Percentiles rank a stretch among this genome's conserved stretches.
These are phyloP conservation scores for Gymnothorax reevesii DNA, from an alignment of 2,797 vertebrate genomes.

Conservation along the genomic window DNA sequence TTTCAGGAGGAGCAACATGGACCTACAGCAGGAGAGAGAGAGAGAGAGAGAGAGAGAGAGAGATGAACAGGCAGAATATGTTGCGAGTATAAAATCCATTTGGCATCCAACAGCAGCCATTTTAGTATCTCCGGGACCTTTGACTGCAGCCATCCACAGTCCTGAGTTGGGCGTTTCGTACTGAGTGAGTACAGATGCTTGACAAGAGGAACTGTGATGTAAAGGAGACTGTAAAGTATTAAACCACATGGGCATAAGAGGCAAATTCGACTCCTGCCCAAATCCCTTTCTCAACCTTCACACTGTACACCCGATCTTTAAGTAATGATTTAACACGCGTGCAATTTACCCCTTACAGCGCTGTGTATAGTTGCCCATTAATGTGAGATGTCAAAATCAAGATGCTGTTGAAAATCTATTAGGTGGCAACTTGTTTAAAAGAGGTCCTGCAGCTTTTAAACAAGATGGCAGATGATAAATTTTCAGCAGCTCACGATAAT, in stretches of 20 bases:
- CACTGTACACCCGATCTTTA: not conserved
- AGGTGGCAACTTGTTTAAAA: too few relatives aligned
- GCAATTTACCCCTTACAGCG: not conserved
- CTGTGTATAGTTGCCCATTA: too few relatives aligned
- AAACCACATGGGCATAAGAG: not conserved
- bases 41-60: not conserved
- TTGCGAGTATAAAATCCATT: not conserved
- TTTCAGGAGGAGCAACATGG: conserved; percentile 85
- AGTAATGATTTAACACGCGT: not conserved
- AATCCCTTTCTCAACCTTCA: not conserved
- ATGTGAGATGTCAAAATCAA: too few relatives aligned
- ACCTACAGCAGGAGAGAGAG: conserved; percentile 63
- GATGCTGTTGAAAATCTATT: too few relatives aligned
- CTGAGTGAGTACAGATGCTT: not conserved
- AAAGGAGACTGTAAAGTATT: not conserved
- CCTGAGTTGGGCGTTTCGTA: not conserved
- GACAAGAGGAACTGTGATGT: not conserved
- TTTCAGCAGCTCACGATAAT: too few relatives aligned
- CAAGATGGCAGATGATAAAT: too few relatives aligned
- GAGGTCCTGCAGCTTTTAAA: too few relatives aligned
- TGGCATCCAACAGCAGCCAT: not conserved
- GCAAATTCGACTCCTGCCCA: not conserved
- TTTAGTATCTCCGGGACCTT: not conserved
- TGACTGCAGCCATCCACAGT: not conserved
- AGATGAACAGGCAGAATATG: not conserved